Percentiles rank a stretch among this genome's conserved stretches.
These are phyloP conservation scores for Baryphthengus martii DNA, from an alignment of 2,113 vertebrate genomes.

Conservation along the genomic window DNA sequence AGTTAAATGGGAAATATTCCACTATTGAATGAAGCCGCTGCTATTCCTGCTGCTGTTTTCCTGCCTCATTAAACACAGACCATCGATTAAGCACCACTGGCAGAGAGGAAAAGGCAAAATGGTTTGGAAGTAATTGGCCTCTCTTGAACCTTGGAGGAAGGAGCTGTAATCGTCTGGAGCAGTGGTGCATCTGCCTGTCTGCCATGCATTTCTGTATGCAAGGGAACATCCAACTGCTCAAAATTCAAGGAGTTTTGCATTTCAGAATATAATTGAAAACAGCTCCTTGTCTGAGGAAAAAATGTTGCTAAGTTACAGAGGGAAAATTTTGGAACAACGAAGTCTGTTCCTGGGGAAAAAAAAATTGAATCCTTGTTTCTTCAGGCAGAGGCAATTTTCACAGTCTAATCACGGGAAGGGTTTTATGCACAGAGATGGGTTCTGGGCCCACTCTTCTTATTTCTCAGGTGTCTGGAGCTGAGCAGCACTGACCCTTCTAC, in stretches of 20 bases:
- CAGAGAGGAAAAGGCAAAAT: neutral
- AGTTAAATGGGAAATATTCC: neutral
- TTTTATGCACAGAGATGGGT: rapidly evolving
- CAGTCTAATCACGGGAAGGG: neutral
- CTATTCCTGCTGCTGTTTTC: neutral
- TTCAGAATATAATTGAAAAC: neutral
- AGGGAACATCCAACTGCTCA: neutral
- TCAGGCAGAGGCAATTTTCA: neutral
- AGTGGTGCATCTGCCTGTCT: neutral
- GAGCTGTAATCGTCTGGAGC: neutral
- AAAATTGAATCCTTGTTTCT: neutral
- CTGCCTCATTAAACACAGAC: neutral
- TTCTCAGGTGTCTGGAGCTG: neutral
- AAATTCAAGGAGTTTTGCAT: neutral
- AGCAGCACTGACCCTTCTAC: neutral
- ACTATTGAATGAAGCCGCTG: neutral
- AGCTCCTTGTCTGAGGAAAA: neutral
- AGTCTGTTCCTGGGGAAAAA: neutral
- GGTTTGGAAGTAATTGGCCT: constrained; percentile 5
- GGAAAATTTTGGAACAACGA: neutral
- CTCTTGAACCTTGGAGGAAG: neutral
- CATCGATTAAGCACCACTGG: neutral
- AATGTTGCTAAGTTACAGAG: constrained; percentile 21
- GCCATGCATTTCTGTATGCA: neutral
- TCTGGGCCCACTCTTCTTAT: neutral